A percentile compares a stretch with the other conserved stretches of the same genome.
Evolutionary conservation across 1,140 invertebrate species (phyloP).

Genomic region (Anadara kagoshimensis): DNA sequence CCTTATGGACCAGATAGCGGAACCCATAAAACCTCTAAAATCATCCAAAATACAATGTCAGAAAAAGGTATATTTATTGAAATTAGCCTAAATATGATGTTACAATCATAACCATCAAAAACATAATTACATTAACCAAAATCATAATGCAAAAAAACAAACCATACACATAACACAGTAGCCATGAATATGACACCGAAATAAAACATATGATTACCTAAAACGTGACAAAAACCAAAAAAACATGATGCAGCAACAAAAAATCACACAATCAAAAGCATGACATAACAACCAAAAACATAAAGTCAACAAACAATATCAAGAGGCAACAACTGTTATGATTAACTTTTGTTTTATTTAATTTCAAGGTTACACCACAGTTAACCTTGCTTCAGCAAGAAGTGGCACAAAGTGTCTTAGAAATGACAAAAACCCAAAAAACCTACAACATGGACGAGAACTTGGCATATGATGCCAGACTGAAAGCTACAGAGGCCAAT

Average conservation of each 20-base stretch:
- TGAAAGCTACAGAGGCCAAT: slow-evolving; percentile 95
- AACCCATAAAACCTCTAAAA: slow-evolving; percentile 90
- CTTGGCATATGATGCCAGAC: slow-evolving; percentile 93
- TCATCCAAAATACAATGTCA: slow-evolving; percentile 88
- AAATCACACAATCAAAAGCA: too few relatives aligned
- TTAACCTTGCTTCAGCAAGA: slow-evolving; percentile 92
- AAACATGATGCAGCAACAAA: too few relatives aligned
- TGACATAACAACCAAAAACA: too few relatives aligned
- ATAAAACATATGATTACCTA: too few relatives aligned
- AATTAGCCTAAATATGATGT: neutral
- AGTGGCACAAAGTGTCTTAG: slow-evolving; percentile 85
- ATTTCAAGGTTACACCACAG: slow-evolving; percentile 85
- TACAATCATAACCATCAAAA: too few relatives aligned
- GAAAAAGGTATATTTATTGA: slow-evolving; percentile 84
- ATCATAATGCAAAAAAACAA: too few relatives aligned
- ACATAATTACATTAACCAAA: too few relatives aligned
- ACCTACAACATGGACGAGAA: slow-evolving; percentile 97
- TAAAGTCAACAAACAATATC: too few relatives aligned
- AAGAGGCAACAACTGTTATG: neutral
- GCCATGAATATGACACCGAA: too few relatives aligned
- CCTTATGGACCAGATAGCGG: slow-evolving; percentile 94
- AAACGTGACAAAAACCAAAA: too few relatives aligned
- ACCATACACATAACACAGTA: too few relatives aligned
- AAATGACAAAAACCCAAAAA: slow-evolving; percentile 96
- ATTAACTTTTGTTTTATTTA: neutral